A percentile compares a stretch with the other conserved stretches of the same genome.
These are phyloP conservation scores for Anguilla marmorata DNA, from an alignment of 2,797 vertebrate species.

Conservation along the genomic window DNA sequence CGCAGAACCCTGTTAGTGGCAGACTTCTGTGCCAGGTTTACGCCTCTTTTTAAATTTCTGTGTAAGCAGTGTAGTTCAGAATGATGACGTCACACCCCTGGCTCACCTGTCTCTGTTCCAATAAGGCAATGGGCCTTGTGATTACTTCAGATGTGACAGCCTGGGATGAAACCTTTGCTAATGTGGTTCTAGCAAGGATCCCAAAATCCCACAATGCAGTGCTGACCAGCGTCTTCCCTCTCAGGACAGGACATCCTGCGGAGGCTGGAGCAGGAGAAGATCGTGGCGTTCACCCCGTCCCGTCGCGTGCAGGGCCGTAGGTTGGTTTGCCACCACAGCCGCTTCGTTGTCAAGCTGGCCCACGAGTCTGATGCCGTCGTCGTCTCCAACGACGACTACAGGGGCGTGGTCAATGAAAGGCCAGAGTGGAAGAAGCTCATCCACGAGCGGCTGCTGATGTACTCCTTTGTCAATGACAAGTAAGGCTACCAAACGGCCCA, in stretches of 20 bases:
- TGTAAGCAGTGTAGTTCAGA: too few relatives aligned
- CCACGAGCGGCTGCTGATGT: slow-evolving; percentile 95
- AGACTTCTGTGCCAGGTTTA: not conserved
- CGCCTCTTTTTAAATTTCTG: too few relatives aligned
- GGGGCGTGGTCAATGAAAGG: slow-evolving; percentile 94
- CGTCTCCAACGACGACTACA: slow-evolving; percentile 98
- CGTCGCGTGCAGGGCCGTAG: slow-evolving; percentile 92
- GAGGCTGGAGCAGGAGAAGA: slow-evolving; percentile 91
- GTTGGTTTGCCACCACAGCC: slow-evolving; percentile 95
- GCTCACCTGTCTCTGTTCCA: too few relatives aligned
- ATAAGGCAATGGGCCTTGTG: too few relatives aligned
- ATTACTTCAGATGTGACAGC: too few relatives aligned
- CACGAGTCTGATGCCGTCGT: slow-evolving; percentile 96
- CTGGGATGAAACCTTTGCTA: not conserved
- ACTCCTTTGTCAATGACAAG: slow-evolving; percentile 99
- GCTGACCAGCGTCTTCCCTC: not conserved
- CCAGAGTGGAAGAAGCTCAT: slow-evolving; percentile 99
- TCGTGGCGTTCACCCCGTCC: slow-evolving; percentile 94
- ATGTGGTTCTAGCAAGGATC: not conserved
- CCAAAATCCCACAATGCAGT: not conserved
- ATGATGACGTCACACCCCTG: too few relatives aligned
- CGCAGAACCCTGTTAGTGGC: not conserved
- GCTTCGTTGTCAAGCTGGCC: slow-evolving; percentile 95
- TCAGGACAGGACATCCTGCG: slow-evolving; percentile 93
- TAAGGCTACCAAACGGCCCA: slow-evolving; percentile 65